Evolutionary conservation across 2,888 invertebrate genomes (phyloP).

Genomic region (Archips xylosteana): DNA sequence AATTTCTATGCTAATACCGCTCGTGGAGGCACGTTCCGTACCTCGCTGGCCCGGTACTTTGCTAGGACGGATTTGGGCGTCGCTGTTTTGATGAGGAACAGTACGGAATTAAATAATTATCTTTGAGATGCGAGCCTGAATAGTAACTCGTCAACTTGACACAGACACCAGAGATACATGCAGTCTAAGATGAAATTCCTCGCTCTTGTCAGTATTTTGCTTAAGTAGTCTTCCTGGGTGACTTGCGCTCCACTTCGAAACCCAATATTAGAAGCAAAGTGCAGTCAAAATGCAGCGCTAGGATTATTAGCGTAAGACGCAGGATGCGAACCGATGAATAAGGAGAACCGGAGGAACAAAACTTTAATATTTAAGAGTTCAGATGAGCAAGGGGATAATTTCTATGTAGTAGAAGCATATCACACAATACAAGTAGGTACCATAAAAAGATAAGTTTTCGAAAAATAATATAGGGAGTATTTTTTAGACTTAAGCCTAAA

Average conservation of each 20-base stretch:
- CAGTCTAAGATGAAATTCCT: background rate
- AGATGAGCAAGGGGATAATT: no score
- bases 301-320: background rate
- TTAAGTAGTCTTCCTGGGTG: background rate
- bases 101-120: background rate
- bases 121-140: background rate
- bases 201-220: background rate
- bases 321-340: no score
- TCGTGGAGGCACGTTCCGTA: conserved; percentile 50
- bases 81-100: conserved; percentile 43
- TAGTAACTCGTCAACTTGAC: background rate
- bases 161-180: background rate
- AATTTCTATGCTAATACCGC: conserved; percentile 81
- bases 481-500: background rate
- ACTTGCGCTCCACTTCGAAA: background rate
- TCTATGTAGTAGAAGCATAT: no score
- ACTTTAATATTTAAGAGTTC: no score
- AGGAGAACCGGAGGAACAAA: no score
- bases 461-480: background rate
- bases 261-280: background rate
- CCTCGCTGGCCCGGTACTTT: conserved; percentile 39
- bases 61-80: conserved; percentile 53
- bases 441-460: background rate
- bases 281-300: background rate
- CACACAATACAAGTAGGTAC: no score